Conservation (phyloP, 2,797 vertebrate species). For the Pseudopleuronectes americanus region DNA sequence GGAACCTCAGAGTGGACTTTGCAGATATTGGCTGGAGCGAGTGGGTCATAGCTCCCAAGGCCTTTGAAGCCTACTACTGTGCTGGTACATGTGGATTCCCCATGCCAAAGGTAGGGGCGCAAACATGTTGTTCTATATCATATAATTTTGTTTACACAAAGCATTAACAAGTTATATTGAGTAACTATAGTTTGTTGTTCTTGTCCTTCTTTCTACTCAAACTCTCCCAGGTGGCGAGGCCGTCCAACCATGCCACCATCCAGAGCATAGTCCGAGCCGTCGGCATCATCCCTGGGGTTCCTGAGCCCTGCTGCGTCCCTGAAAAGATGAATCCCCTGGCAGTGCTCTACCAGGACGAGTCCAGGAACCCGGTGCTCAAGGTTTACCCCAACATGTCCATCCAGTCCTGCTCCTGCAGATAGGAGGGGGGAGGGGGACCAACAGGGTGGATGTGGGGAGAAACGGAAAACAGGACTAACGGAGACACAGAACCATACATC, state of each 20-base stretch:
- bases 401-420: constrained; percentile 94
- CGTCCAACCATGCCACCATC: constrained; percentile 97
- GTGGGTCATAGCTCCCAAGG: constrained; percentile 95
- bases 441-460: constrained; percentile 30
- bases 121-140: background rate
- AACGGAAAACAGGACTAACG: constrained; percentile 44
- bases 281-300: constrained; percentile 93
- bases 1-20: constrained; percentile 95
- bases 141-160: background rate
- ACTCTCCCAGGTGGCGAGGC: constrained; percentile 84
- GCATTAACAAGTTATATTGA: background rate
- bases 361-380: constrained; percentile 91
- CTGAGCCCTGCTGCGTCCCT: constrained; percentile 94
- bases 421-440: constrained; percentile 56
- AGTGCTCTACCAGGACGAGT: constrained; percentile 92
- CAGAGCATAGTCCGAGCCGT: constrained; percentile 97
- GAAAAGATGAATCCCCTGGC: constrained; percentile 93
- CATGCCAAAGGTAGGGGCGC: constrained; percentile 90
- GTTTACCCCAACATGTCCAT: constrained; percentile 96
- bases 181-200: background rate
- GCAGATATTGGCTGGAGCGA: constrained; percentile 98
- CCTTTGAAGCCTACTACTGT: constrained; percentile 96
- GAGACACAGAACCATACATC: constrained; percentile 55
- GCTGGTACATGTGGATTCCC: constrained; percentile 94
- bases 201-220: background rate